A percentile compares a stretch with the other conserved stretches of the same genome.
Evolutionary conservation across 2,797 vertebrate genomes (phyloP).

Genomic region (Spinus olivaceus): DNA sequence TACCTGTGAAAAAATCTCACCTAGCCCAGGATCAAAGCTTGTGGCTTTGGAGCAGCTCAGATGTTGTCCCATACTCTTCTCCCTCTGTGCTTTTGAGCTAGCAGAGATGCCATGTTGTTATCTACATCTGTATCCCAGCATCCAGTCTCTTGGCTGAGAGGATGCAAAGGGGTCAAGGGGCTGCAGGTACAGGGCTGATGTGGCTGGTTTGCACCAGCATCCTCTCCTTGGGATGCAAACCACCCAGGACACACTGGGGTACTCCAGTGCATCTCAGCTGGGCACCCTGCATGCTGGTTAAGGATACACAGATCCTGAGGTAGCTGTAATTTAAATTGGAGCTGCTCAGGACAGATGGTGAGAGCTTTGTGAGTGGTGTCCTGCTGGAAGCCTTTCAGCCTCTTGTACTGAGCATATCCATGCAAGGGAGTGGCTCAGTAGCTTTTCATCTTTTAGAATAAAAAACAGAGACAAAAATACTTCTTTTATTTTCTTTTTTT

Average conservation of each 20-base stretch:
- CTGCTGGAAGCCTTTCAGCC: slow-evolving; percentile 22
- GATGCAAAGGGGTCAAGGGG: neutral
- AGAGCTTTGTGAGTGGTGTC: neutral
- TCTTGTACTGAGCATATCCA: neutral
- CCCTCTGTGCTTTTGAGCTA: neutral
- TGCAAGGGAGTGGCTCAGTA: neutral
- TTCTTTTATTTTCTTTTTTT: neutral
- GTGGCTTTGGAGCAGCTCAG: neutral
- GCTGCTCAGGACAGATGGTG: neutral
- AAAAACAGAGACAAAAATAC: neutral
- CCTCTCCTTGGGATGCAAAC: neutral
- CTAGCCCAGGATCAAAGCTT: neutral
- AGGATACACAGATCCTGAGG: neutral
- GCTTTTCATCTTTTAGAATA: neutral
- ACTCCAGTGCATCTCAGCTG: neutral
- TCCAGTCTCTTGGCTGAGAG: neutral
- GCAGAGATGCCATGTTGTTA: fast-evolving
- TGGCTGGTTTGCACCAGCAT: neutral
- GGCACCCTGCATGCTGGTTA: neutral
- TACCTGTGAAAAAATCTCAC: neutral
- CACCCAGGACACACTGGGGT: fast-evolving
- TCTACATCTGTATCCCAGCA: neutral
- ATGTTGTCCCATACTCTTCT: neutral
- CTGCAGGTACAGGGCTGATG: neutral
- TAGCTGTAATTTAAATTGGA: neutral